Conservation (phyloP, 2,888 invertebrate genomes). For the Epinotia demarniana region DNA sequence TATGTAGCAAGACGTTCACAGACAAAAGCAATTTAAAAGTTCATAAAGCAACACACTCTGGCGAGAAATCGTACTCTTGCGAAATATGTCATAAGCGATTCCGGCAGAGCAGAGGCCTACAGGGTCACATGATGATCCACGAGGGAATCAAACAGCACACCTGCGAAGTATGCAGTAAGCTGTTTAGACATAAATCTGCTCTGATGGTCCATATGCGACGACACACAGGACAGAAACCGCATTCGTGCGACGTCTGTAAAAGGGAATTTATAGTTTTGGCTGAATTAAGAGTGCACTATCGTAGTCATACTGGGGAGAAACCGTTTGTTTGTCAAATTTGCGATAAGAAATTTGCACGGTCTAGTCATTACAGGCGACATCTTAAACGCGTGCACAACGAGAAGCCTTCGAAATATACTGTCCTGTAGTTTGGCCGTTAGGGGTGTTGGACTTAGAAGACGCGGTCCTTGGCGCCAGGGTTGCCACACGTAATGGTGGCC, state of each 20-base stretch:
- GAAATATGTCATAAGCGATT: conserved; percentile 1
- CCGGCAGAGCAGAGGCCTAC: conserved; percentile 4
- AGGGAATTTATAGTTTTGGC: background rate
- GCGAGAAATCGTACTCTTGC: background rate
- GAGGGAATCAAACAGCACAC: conserved; percentile 2
- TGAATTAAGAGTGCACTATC: background rate
- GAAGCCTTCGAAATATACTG: background rate
- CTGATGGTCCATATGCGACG: background rate
- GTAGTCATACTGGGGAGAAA: conserved; percentile 9
- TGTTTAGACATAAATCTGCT: background rate
- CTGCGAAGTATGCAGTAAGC: conserved; percentile 15
- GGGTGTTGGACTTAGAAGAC: no score
- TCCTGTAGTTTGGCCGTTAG: background rate
- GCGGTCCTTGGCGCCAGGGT: no score
- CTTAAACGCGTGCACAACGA: background rate
- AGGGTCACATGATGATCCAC: conserved; percentile 1
- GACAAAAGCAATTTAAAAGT: conserved; percentile 4
- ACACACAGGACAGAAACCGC: background rate
- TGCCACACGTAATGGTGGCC: no score
- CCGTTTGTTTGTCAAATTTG: conserved; percentile 10
- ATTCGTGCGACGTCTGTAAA: background rate
- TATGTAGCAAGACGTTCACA: background rate
- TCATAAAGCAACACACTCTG: background rate
- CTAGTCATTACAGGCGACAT: conserved; percentile 4
- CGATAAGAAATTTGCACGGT: conserved; percentile 1